phyloP scores from a whole-genome alignment of 2,113 vertebrate genomes.

The Pimephales promelas region DNA sequence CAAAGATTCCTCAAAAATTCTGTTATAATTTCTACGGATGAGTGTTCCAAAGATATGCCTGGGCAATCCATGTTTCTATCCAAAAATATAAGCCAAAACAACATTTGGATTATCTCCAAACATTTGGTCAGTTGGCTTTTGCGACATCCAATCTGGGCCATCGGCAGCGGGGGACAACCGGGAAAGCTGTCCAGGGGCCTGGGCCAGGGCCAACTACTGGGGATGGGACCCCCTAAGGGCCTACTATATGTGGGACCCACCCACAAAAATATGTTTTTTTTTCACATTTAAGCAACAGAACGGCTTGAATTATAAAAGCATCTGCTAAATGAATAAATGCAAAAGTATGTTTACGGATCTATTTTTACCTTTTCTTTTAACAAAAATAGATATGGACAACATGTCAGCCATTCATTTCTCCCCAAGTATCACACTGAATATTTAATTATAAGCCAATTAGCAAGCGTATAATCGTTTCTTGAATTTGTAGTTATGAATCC shows the following conservation, averaged over 20 bases:
- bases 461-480: conserved; percentile 25
- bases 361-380: background rate
- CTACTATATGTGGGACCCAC: background rate
- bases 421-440: conserved; percentile 9
- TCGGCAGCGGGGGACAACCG: conserved; percentile 1
- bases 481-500: conserved; percentile 28
- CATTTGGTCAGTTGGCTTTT: conserved; percentile 38
- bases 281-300: background rate
- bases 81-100: conserved; percentile 1
- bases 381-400: conserved; percentile 3
- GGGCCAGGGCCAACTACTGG: background rate
- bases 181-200: background rate
- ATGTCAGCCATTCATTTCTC: conserved; percentile 3
- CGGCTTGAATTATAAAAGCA: background rate
- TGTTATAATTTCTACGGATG: background rate
- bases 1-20: background rate
- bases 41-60: background rate
- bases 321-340: background rate
- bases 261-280: background rate
- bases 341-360: background rate
- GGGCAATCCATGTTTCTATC: background rate
- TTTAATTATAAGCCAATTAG: conserved; percentile 29
- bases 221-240: conserved; percentile 5
- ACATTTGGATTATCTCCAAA: conserved; percentile 27
- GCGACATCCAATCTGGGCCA: conserved; percentile 29